phyloP scores from a whole-genome alignment of 1,140 invertebrate genomes.

The Ceratoteleas bidentatus region DNA sequence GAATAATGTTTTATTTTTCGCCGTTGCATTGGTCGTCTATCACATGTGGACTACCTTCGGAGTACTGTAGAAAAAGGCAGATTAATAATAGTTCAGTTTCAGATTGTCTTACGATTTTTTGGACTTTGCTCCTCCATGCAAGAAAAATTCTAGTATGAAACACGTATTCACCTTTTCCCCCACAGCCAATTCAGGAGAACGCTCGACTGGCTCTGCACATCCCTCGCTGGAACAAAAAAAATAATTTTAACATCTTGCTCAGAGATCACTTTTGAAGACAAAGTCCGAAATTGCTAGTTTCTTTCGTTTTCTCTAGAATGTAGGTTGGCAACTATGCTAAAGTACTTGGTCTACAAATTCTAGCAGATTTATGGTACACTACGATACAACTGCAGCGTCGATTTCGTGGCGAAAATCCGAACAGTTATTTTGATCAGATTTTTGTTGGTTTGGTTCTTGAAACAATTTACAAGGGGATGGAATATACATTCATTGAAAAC shows the following conservation, averaged over 20 bases:
- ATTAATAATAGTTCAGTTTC: constrained; percentile 35
- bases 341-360: no score
- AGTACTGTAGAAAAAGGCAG: constrained; percentile 73
- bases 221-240: constrained; percentile 83
- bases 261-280: no score
- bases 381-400: no score
- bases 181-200: constrained; percentile 90
- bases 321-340: no score
- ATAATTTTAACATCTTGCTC: no score
- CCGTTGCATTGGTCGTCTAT: constrained; percentile 67
- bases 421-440: no score
- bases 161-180: constrained; percentile 82
- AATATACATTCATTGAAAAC: not conserved
- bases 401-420: no score
- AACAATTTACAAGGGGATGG: constrained; percentile 5
- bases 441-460: constrained; percentile 11
- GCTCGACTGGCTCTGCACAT: constrained; percentile 88
- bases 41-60: constrained; percentile 81
- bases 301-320: no score
- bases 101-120: constrained; percentile 15
- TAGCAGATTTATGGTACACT: no score
- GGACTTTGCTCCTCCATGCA: constrained; percentile 27
- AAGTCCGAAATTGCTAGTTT: no score
- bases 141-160: constrained; percentile 53
- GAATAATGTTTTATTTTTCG: constrained; percentile 64